A percentile compares a stretch with the other conserved stretches of the same genome.
These are phyloP conservation scores for Tyto alba DNA, from an alignment of 2,113 vertebrate species.

Conservation along the genomic window DNA sequence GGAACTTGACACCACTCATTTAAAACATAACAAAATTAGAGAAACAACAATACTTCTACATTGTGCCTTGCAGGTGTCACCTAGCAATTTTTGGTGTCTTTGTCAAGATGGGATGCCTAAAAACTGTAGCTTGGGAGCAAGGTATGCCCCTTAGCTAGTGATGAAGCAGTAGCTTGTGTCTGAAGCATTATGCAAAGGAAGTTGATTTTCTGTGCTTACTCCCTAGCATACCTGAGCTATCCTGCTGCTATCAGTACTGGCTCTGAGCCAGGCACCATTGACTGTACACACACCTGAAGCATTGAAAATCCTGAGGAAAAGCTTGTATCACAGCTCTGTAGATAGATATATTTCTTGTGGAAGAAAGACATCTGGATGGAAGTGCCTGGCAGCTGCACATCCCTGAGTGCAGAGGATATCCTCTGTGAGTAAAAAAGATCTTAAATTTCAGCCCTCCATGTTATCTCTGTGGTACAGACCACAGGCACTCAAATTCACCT, in stretches of 20 bases:
- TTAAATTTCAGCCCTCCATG: background rate
- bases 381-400: background rate
- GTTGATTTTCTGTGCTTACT: background rate
- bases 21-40: background rate
- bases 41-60: background rate
- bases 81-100: background rate
- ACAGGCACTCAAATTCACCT: background rate
- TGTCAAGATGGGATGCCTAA: background rate
- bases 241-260: fast-evolving
- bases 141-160: background rate
- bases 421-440: background rate
- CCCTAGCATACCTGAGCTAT: background rate
- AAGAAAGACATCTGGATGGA: background rate
- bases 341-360: background rate
- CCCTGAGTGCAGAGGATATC: background rate
- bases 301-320: background rate
- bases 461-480: background rate
- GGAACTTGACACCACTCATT: background rate
- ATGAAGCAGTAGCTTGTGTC: background rate
- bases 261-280: fast-evolving
- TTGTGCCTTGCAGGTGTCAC: background rate
- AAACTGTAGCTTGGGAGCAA: background rate
- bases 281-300: background rate
- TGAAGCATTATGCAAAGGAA: background rate
- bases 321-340: fast-evolving